Conservation (phyloP, 2,888 invertebrate genomes). For the Diachrysia chrysitis region DNA sequence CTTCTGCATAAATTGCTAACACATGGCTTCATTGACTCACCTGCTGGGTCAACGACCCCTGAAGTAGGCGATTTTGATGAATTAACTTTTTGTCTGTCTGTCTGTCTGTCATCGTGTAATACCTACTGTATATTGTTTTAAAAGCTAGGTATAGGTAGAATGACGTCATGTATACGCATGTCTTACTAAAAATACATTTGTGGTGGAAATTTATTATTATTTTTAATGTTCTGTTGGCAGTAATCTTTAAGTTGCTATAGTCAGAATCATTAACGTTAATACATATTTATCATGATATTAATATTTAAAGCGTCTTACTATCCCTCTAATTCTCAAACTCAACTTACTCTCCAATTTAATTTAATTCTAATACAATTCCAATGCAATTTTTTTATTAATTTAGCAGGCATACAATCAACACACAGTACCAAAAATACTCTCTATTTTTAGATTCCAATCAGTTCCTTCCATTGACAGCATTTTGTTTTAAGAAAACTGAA, state of each 20-base stretch:
- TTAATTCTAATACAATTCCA: too few species aligned
- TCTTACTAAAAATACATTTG: neutral
- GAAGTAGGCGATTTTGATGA: slow-evolving; percentile 45
- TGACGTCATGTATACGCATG: slow-evolving; percentile 24
- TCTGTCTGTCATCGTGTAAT: slow-evolving; percentile 19
- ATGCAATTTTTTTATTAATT: too few species aligned
- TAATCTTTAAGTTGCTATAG: neutral
- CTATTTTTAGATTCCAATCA: too few species aligned
- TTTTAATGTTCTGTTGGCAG: neutral
- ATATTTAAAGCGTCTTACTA: too few species aligned
- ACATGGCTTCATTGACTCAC: slow-evolving; percentile 35
- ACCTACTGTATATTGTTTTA: slow-evolving; percentile 24
- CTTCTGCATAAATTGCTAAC: slow-evolving; percentile 19
- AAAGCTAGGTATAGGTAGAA: slow-evolving; percentile 14
- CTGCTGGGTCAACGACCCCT: slow-evolving; percentile 27
- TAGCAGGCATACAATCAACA: too few species aligned
- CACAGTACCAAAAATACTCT: too few species aligned
- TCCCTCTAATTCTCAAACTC: too few species aligned
- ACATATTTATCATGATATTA: too few species aligned
- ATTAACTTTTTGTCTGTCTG: slow-evolving; percentile 29
- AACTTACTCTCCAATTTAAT: too few species aligned
- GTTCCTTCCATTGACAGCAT: too few species aligned
- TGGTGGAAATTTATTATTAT: neutral
- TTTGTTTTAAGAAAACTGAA: too few species aligned
- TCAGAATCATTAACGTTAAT: too few species aligned